These are phyloP conservation scores for Corydoras sp. DNA, from an alignment of 2,113 vertebrate species.

Conservation along the genomic window DNA sequence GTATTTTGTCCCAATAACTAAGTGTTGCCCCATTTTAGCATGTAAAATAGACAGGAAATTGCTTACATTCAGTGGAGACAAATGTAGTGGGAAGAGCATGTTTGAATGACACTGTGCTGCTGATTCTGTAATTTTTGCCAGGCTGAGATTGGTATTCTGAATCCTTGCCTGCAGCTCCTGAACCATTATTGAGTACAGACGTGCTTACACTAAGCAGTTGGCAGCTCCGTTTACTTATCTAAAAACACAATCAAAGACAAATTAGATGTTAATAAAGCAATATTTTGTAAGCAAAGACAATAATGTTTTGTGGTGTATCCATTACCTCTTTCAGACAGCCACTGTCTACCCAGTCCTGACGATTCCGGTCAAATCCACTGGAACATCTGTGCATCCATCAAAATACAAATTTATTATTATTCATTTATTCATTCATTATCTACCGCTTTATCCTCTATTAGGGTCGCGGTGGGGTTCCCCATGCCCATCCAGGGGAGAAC, in stretches of 20 bases:
- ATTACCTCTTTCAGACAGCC: slow-evolving; percentile 84
- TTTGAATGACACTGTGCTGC: slow-evolving; percentile 50
- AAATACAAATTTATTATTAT: no score
- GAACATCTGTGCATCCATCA: slow-evolving; percentile 74
- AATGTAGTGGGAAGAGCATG: slow-evolving; percentile 64
- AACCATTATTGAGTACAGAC: slow-evolving; percentile 50
- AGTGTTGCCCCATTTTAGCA: no score
- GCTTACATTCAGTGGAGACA: no score
- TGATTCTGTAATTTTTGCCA: slow-evolving; percentile 55
- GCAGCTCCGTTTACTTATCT: slow-evolving; percentile 81
- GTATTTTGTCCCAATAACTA: no score
- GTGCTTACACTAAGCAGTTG: slow-evolving; percentile 54
- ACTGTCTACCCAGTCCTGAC: slow-evolving; percentile 95
- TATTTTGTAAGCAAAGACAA: background rate
- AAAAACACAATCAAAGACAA: slow-evolving; percentile 14
- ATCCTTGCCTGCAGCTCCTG: background rate
- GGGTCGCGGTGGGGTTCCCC: no score
- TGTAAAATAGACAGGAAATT: no score
- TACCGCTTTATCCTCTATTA: no score
- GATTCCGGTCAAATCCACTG: slow-evolving; percentile 90
- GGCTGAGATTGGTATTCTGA: slow-evolving; percentile 50
- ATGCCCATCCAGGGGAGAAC: no score
- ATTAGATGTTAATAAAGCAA: background rate
- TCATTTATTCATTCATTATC: no score
- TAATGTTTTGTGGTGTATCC: background rate